Evolutionary conservation across 1,140 invertebrate genomes (phyloP).

Genomic region (Hycleus cichorii): DNA sequence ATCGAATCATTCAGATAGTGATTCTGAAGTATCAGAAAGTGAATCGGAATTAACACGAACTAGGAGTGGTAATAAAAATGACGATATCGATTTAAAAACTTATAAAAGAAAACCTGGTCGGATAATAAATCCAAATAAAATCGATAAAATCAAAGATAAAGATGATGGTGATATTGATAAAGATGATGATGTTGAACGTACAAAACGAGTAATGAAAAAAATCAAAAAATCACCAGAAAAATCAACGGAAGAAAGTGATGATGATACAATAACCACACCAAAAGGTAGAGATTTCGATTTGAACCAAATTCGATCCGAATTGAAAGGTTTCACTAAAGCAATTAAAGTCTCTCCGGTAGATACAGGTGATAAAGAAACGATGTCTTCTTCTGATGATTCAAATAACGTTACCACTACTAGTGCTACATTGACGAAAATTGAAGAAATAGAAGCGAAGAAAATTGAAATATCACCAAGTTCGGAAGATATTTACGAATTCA

Average conservation of each 20-base stretch:
- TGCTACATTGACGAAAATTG: conserved; percentile 29
- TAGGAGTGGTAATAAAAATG: conserved; percentile 40
- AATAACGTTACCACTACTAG: conserved; percentile 14
- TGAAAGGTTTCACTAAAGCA: conserved; percentile 68
- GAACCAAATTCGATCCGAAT: conserved; percentile 73
- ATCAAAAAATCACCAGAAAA: conserved; percentile 30
- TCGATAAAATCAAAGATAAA: conserved; percentile 37
- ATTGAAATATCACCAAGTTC: conserved; percentile 38
- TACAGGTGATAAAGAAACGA: conserved; percentile 36
- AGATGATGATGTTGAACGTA: conserved; percentile 35
- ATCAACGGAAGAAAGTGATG: conserved; percentile 33
- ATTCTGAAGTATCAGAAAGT: conserved; percentile 41
- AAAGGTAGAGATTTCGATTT: conserved; percentile 72
- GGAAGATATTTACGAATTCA: conserved; percentile 81
- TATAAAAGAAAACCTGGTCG: conserved; percentile 19
- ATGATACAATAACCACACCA: conserved; percentile 32
- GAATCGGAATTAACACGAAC: conserved; percentile 34
- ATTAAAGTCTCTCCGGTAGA: conserved; percentile 41
- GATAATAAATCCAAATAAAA: conserved; percentile 19
- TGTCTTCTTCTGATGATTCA: conserved; percentile 37
- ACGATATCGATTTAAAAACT: conserved; percentile 25
- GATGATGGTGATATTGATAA: conserved; percentile 39
- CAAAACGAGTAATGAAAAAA: conserved; percentile 27
- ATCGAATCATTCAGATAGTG: conserved; percentile 52
- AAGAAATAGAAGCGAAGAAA: conserved; percentile 29